Evolutionary conservation across 2,797 vertebrate species (phyloP), one percentile per base, ranked within the genome.

Genomic region (Botia almorhae): DNA sequence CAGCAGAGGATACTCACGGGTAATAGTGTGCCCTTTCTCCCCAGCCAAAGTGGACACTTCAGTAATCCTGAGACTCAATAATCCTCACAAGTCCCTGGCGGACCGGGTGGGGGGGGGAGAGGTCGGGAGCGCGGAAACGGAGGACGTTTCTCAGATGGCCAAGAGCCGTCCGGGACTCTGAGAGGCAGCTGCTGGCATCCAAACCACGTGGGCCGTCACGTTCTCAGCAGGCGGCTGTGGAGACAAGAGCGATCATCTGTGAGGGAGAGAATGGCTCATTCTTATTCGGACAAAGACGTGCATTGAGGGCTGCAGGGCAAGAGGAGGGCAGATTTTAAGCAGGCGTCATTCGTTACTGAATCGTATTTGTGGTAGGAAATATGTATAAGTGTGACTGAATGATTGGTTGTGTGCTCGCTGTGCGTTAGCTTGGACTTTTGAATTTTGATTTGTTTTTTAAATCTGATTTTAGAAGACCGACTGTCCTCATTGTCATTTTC

Each of bases 261-360:
- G 89, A 84, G 89, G 85, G 85, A 88, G 86, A 93, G 90, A 92
- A 92, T 89, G 89, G 88, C 81, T 88, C 86, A 85, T 91, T 89
- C 89, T 93, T 86, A 89, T 90, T 65, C 26, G 23, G 67, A 92
- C 91, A 94, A 93, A 92, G 91, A 87, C 83, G 82, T 78, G 82
- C 89, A 92, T 93, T 93, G 76, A 81, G 72, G 78, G 39, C 21
- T 29, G 60, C 71, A 58, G 83, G 69, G 67, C 19, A 26, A 76
- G 56, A 61, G 81, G 64, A 74, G 83, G 67, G 76, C 33, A 73
- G 53, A 14, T n/a, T 77, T 63, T 48, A 39, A 80, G 81, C 12
- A 71, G 72, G 77, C 65, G 33, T 53, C 61, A 61, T 74, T 69
- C 65, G 78, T 67, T 39, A 43, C 51, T 21, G 5, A 12, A 73